These are phyloP conservation scores for Osmerus mordax DNA, from an alignment of 2,113 vertebrate genomes.

Conservation along the genomic window DNA sequence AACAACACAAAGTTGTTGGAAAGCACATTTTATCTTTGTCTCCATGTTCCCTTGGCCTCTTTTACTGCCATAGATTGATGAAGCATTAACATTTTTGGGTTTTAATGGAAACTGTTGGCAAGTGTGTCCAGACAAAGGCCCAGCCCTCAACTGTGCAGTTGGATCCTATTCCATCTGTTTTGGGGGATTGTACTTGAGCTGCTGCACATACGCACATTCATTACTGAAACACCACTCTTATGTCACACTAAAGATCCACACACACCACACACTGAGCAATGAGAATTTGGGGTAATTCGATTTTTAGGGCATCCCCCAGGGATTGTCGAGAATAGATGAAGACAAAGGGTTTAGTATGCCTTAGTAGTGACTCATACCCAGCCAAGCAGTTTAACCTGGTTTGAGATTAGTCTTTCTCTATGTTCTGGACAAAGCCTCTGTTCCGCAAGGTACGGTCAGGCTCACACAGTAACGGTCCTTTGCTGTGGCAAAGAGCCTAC, in stretches of 20 bases:
- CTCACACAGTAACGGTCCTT: neutral
- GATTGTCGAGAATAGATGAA: too few relatives aligned
- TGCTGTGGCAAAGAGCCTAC: neutral
- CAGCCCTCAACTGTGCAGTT: neutral
- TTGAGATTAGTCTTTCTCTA: neutral
- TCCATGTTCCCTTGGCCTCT: too few relatives aligned
- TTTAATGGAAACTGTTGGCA: conserved; percentile 18
- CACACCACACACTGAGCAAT: conserved; percentile 17
- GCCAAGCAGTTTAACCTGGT: neutral
- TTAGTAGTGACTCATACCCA: too few relatives aligned
- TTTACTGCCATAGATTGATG: too few relatives aligned
- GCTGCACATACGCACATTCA: too few relatives aligned
- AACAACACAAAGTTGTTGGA: too few relatives aligned
- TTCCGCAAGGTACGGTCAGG: neutral
- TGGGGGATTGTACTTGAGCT: too few relatives aligned
- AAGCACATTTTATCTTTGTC: too few relatives aligned
- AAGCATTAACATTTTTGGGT: neutral
- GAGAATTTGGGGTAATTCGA: neutral
- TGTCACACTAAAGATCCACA: neutral
- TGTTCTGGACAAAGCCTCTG: neutral
- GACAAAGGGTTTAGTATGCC: too few relatives aligned
- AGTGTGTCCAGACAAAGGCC: conserved; percentile 11
- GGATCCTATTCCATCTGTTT: too few relatives aligned
- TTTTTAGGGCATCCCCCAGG: neutral
- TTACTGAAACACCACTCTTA: too few relatives aligned